Evolutionary conservation across 2,113 vertebrate species (phyloP), one percentile per base, ranked within the genome.

Genomic region (Esox niger): DNA sequence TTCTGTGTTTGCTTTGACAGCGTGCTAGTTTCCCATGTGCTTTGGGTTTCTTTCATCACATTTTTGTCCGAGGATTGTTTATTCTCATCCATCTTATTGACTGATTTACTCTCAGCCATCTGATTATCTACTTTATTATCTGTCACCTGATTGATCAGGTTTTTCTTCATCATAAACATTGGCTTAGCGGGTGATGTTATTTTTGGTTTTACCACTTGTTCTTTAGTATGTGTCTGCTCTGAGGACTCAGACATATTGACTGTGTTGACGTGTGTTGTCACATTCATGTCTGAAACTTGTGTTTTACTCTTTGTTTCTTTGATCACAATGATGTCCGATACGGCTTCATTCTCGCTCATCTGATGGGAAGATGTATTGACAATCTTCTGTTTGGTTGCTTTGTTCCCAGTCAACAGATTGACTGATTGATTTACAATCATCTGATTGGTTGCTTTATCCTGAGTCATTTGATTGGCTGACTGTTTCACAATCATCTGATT

Each of bases 1-100:
- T 90, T 82, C 8, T 82, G 62, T 0, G 33, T 77, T 69, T 88
- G 82, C 70, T 78, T 84, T 60, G 84, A 84, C 54, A 73, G 71
- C 31, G 67, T 13, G 4, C 56, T 82, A 0, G 52, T 66, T 74
- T 88, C 82, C 27, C 82, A 85, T 64, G 67, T 59, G 49, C 47
- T 81, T 20, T 79, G 78, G 33, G 27, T 57, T 3, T 77, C 83
- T 76, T 84, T 82, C 60, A 75, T 84, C 70, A 74, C 60, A 27
- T 31, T 79, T 68, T 57, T 56, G 23, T 69, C 88, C n/a, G 67
- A 70, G 23, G 66, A 59, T 1, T 74, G 61, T 78, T 82, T 80
- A 1, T 69, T 76, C 68, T 88, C 84, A 35, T 32, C 66, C 33
- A 62, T 46, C 26, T 79, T 69, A 60, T 80, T 74, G 43, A n/a